Percentiles rank a stretch among this genome's conserved stretches.
phyloP scores from a whole-genome alignment of 2,113 vertebrate species.

The Herpailurus yagouaroundi region DNA sequence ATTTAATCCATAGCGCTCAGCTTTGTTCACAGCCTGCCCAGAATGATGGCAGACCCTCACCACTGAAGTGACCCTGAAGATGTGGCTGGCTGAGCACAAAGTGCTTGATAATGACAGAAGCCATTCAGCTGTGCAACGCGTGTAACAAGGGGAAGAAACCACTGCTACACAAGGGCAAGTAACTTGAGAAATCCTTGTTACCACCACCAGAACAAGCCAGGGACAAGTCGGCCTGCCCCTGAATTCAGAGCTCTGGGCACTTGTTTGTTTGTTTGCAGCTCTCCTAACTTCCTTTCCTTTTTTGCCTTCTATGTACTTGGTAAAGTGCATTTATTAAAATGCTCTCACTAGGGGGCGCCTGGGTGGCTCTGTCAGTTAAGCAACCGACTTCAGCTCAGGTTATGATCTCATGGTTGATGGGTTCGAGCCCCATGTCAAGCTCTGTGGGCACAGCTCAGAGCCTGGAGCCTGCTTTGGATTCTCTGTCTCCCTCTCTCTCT shows the following conservation, averaged over 20 bases:
- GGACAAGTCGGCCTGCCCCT: not conserved
- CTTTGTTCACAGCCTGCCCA: slow-evolving; percentile 32
- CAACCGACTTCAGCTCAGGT: too few relatives aligned
- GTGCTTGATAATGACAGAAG: slow-evolving; percentile 4
- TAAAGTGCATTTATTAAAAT: not conserved
- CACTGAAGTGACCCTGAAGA: slow-evolving; percentile 47
- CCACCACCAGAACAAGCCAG: not conserved
- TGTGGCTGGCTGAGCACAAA: slow-evolving; percentile 27
- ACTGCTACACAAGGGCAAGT: not conserved
- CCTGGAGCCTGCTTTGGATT: too few relatives aligned
- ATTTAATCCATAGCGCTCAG: not conserved
- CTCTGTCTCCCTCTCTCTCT: too few relatives aligned
- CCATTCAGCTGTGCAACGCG: not conserved
- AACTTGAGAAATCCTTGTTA: not conserved
- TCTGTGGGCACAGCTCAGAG: too few relatives aligned
- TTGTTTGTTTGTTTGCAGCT: not conserved
- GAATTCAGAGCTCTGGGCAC: not conserved
- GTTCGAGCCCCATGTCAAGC: too few relatives aligned
- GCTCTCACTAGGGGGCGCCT: not conserved
- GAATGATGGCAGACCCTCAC: slow-evolving; percentile 30
- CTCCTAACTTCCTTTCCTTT: not conserved
- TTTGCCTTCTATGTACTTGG: not conserved
- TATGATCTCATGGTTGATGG: too few relatives aligned
- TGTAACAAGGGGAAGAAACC: not conserved
- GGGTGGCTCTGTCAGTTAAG: too few relatives aligned